A percentile compares a stretch with the other conserved stretches of the same genome.
Evolutionary conservation across 1,140 invertebrate species (phyloP).

Genomic region (Hycleus phaleratus): DNA sequence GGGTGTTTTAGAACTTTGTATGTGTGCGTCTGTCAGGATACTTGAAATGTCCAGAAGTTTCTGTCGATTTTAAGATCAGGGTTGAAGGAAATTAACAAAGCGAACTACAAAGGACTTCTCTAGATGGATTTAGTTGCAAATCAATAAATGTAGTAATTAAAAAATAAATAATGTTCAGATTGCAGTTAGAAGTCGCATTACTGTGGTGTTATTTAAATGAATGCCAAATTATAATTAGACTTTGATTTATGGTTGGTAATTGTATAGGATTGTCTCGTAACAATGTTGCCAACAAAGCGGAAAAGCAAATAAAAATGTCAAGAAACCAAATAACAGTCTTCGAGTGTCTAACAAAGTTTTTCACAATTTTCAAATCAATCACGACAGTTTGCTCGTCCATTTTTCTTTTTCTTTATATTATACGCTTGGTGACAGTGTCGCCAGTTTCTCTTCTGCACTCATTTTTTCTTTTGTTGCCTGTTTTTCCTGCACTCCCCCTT

Average conservation of each 20-base stretch:
- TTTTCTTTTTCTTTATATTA: conserved; percentile 24
- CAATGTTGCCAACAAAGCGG: background rate
- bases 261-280: too few species aligned
- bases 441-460: conserved; percentile 16
- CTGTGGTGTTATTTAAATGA: too few species aligned
- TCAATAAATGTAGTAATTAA: too few species aligned
- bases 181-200: too few species aligned
- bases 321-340: conserved; percentile 4
- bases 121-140: too few species aligned
- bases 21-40: background rate
- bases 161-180: too few species aligned
- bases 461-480: conserved; percentile 17
- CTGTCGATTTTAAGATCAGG: too few species aligned
- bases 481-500: too few species aligned
- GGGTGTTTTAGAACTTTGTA: background rate
- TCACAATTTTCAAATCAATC: conserved; percentile 29
- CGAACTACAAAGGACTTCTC: too few species aligned
- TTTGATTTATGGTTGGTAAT: too few species aligned
- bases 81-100: too few species aligned
- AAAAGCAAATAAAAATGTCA: conserved; percentile 11
- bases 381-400: conserved; percentile 28
- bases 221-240: too few species aligned
- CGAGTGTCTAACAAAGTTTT: conserved; percentile 10
- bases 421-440: conserved; percentile 32
- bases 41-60: conserved; percentile 9